Conservation (phyloP, 2,113 vertebrate genomes). For the Sapajus apella region DNA sequence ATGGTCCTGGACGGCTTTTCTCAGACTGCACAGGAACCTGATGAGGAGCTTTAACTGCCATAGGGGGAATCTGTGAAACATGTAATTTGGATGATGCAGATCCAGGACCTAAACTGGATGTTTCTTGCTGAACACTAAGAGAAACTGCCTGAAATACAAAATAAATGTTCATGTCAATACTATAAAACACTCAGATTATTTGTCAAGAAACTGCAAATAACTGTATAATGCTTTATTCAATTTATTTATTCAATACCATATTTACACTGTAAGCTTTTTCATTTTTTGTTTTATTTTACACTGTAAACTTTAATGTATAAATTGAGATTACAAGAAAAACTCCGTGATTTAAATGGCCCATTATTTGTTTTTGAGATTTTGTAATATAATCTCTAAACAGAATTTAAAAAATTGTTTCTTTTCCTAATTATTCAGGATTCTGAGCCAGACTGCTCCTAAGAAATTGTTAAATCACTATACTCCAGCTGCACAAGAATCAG, state of each 20-base stretch:
- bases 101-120: slow-evolving; percentile 83
- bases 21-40: slow-evolving; percentile 82
- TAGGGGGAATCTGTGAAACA: slow-evolving; percentile 81
- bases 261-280: neutral
- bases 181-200: neutral
- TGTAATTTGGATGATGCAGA: slow-evolving; percentile 85
- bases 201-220: neutral
- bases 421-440: slow-evolving; percentile 26
- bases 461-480: slow-evolving; percentile 34
- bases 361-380: slow-evolving; percentile 14
- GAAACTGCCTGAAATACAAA: slow-evolving; percentile 86
- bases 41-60: slow-evolving; percentile 83
- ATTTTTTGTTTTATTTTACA: neutral
- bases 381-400: neutral
- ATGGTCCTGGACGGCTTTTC: slow-evolving; percentile 83
- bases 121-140: slow-evolving; percentile 87
- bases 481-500: neutral
- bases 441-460: neutral
- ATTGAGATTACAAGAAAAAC: neutral
- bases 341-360: neutral
- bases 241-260: neutral
- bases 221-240: slow-evolving; percentile 37
- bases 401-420: neutral
- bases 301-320: neutral
- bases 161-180: slow-evolving; percentile 43